A percentile compares a stretch with the other conserved stretches of the same genome.
Evolutionary conservation across 1,140 invertebrate species (phyloP).

Genomic region (Nephotettix cincticeps): DNA sequence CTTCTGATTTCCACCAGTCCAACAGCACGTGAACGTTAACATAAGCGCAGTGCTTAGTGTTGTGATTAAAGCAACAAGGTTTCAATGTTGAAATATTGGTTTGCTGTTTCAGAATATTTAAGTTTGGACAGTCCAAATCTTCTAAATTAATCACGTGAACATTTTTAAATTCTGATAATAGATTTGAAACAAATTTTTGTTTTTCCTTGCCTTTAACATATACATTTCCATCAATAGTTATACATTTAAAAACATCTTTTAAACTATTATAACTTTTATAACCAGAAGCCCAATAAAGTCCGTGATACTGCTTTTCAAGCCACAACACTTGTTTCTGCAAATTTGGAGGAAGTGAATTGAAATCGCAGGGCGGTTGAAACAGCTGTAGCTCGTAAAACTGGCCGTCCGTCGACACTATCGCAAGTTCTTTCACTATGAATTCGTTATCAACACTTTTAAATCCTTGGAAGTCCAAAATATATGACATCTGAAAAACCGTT

Average conservation of each 20-base stretch:
- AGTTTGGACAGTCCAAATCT: constrained; percentile 1
- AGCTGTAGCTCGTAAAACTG: not conserved
- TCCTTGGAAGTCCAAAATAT: not conserved
- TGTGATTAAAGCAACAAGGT: constrained; percentile 7
- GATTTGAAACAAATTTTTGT: not conserved
- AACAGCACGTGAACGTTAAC: not conserved
- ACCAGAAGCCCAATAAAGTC: not conserved
- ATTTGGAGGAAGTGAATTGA: not conserved
- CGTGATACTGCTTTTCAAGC: constrained; percentile 3
- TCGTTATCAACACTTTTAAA: not conserved
- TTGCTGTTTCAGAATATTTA: not conserved
- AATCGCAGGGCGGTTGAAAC: not conserved
- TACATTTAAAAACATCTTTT: constrained; percentile 11
- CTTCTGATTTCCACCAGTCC: not conserved
- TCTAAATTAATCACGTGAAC: not conserved
- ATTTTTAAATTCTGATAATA: not conserved
- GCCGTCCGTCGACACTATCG: not conserved
- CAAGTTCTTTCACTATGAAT: constrained; percentile 3
- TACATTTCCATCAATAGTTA: not conserved
- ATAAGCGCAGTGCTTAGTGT: not conserved
- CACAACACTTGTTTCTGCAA: constrained; percentile 6
- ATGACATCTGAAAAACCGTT: not conserved
- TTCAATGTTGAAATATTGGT: not conserved
- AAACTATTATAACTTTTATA: not conserved
- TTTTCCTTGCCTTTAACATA: constrained; percentile 1